Conservation (phyloP, 2,113 vertebrate species). For the Dascyllus trimaculatus region DNA sequence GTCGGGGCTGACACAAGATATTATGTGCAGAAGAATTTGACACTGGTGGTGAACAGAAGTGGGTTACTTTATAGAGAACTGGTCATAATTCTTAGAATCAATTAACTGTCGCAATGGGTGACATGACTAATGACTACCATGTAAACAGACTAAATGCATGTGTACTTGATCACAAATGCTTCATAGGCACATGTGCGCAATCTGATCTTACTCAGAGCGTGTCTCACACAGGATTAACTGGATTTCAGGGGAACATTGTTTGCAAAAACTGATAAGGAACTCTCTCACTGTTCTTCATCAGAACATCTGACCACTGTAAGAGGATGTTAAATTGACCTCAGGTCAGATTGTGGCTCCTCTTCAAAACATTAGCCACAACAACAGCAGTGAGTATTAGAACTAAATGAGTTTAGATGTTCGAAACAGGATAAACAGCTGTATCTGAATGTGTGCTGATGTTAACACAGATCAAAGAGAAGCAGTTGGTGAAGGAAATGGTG, state of each 20-base stretch:
- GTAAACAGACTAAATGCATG: slow-evolving; percentile 45
- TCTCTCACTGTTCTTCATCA: slow-evolving; percentile 51
- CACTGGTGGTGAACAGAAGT: not conserved
- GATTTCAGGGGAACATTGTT: slow-evolving; percentile 58
- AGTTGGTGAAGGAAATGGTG: slow-evolving; percentile 6
- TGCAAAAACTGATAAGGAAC: slow-evolving; percentile 64
- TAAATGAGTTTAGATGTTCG: slow-evolving; percentile 31
- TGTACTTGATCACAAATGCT: slow-evolving; percentile 30
- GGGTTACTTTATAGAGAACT: not conserved
- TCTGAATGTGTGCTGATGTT: slow-evolving; percentile 31
- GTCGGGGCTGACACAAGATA: not conserved
- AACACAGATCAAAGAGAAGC: slow-evolving; percentile 48
- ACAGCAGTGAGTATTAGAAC: slow-evolving; percentile 38
- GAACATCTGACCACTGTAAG: slow-evolving; percentile 49
- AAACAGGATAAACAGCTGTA: slow-evolving; percentile 34
- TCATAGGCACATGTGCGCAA: slow-evolving; percentile 20
- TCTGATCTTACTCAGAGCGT: slow-evolving; percentile 57
- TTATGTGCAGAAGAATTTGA: not conserved
- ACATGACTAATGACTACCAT: slow-evolving; percentile 32
- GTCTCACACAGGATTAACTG: slow-evolving; percentile 52
- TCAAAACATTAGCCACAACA: slow-evolving; percentile 37
- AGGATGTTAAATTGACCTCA: slow-evolving; percentile 50
- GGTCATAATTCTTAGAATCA: no score
- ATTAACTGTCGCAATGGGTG: not conserved
- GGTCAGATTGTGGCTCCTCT: slow-evolving; percentile 44